A percentile compares a stretch with the other conserved stretches of the same genome.
Evolutionary conservation across 2,797 vertebrate species (phyloP).

Genomic region (Erethizon dorsatum): DNA sequence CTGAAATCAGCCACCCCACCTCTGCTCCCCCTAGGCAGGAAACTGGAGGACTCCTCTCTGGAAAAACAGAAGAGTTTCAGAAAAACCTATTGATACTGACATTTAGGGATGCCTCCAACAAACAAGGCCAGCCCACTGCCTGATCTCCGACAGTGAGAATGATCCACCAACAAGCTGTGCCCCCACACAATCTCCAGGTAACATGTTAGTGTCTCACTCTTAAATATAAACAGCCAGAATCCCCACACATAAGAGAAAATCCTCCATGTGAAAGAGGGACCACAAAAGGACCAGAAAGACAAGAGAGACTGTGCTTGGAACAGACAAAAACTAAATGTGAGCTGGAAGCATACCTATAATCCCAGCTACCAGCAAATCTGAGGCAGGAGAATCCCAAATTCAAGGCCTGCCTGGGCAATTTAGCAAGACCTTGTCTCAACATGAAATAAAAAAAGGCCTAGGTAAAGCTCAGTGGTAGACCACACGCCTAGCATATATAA

Average conservation of each 20-base stretch:
- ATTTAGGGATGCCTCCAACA: conserved; percentile 2
- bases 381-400: neutral
- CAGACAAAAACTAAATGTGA: conserved; percentile 15
- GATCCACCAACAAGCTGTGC: neutral
- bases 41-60: conserved; percentile 15
- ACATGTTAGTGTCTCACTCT: neutral
- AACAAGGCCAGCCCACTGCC: neutral
- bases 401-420: neutral
- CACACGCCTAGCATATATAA: neutral
- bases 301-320: conserved; percentile 1
- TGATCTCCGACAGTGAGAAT: neutral
- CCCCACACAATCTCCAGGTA: neutral
- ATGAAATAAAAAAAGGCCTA: neutral
- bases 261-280: neutral
- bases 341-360: neutral
- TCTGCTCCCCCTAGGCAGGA: neutral
- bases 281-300: conserved; percentile 3
- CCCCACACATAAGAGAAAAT: conserved; percentile 22
- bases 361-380: neutral
- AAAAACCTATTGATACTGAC: conserved; percentile 49
- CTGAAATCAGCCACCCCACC: neutral
- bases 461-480: neutral
- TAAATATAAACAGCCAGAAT: conserved; percentile 8
- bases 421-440: neutral
- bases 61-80: conserved; percentile 44